A percentile compares a stretch with the other conserved stretches of the same genome.
phyloP scores from a whole-genome alignment of 1,140 invertebrate species.

The Ostrea denselamellosa region DNA sequence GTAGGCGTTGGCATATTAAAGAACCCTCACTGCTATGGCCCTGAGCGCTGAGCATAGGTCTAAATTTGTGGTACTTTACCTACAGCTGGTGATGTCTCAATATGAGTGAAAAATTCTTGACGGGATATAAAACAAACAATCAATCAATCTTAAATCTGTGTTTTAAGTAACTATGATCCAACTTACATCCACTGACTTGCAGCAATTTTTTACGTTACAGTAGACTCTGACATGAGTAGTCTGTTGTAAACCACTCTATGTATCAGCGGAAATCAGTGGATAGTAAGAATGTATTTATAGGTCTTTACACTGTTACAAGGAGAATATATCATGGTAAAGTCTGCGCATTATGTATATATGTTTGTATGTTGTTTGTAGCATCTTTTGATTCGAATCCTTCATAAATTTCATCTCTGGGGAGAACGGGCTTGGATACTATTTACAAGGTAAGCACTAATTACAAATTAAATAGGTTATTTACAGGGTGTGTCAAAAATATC shows the following conservation, averaged over 20 bases:
- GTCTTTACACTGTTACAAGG: no score
- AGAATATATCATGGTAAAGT: no score
- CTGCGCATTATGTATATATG: not conserved
- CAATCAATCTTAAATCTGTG: no score
- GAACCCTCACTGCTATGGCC: no score
- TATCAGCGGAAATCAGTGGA: not conserved
- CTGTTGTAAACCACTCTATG: not conserved
- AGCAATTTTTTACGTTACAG: not conserved
- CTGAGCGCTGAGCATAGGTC: no score
- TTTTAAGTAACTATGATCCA: not conserved
- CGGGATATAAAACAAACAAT: no score
- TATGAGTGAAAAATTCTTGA: no score
- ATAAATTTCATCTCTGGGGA: slow-evolving; percentile 67
- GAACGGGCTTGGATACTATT: slow-evolving; percentile 63
- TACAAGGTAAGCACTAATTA: slow-evolving; percentile 54
- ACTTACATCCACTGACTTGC: not conserved
- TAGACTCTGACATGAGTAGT: not conserved
- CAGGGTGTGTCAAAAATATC: no score
- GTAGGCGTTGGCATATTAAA: no score
- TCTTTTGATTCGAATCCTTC: slow-evolving; percentile 68
- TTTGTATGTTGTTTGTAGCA: slow-evolving; percentile 60
- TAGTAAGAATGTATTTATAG: not conserved
- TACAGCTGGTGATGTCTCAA: no score
- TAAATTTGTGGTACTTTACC: no score
- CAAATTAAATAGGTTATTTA: no score